These are phyloP conservation scores for Leucophenga varia DNA, from an alignment of 1,140 invertebrate species.

Conservation along the genomic window DNA sequence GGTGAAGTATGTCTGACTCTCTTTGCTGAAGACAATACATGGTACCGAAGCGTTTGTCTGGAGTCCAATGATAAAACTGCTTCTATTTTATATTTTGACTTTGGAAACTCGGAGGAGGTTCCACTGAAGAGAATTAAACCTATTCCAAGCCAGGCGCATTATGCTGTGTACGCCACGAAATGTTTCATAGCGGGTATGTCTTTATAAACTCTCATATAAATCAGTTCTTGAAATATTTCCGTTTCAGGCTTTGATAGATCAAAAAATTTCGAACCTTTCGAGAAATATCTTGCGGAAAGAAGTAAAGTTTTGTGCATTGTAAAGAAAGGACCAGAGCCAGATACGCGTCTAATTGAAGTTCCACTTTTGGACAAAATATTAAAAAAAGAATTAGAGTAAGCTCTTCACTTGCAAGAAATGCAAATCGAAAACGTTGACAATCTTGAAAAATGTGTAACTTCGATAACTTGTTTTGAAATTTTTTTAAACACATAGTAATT, in stretches of 20 bases:
- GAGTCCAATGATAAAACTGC: slow-evolving; percentile 6
- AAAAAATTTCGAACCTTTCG: slow-evolving; percentile 12
- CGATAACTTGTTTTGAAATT: too few species aligned
- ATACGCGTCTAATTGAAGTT: slow-evolving; percentile 20
- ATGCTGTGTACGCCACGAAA: slow-evolving; percentile 18
- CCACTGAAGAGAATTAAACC: slow-evolving; percentile 20
- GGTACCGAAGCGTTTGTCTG: slow-evolving; percentile 33
- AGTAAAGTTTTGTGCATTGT: slow-evolving; percentile 9
- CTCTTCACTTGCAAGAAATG: too few species aligned
- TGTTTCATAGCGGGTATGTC: slow-evolving; percentile 29
- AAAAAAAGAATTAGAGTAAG: neutral
- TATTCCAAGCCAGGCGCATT: neutral
- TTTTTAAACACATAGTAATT: too few species aligned
- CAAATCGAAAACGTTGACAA: too few species aligned
- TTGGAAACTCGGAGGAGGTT: slow-evolving; percentile 26
- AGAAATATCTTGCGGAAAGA: slow-evolving; percentile 7
- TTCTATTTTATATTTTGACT: slow-evolving; percentile 23
- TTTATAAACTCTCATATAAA: neutral
- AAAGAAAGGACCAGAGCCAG: slow-evolving; percentile 13
- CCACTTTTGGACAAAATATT: slow-evolving; percentile 18
- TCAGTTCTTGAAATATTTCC: neutral
- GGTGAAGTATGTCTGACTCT: slow-evolving; percentile 25
- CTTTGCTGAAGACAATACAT: slow-evolving; percentile 21
- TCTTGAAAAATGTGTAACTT: too few species aligned
- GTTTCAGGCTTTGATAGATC: slow-evolving; percentile 24